These are phyloP conservation scores for Dyspetes luteomarginatus DNA, from an alignment of 2,888 invertebrate genomes.

Conservation along the genomic window DNA sequence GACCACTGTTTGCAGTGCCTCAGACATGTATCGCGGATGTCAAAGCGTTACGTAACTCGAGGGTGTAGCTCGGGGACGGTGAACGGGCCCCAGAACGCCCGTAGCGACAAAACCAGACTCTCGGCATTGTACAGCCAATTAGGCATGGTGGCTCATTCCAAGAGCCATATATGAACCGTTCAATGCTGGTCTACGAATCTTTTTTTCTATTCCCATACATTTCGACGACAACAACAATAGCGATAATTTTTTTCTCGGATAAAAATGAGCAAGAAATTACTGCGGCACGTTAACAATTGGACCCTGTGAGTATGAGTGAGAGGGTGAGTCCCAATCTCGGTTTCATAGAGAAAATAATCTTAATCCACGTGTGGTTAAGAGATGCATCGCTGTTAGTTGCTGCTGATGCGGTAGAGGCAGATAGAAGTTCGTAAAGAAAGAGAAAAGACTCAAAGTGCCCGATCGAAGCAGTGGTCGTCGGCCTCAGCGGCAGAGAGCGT, in stretches of 20 bases:
- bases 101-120: neutral
- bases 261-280: neutral
- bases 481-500: conserved; percentile 47
- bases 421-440: conserved; percentile 24
- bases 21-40: neutral
- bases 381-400: conserved; percentile 27
- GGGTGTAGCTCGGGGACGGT: neutral
- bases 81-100: conserved; percentile 32
- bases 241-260: neutral
- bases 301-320: neutral
- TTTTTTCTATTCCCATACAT: neutral
- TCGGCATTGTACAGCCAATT: conserved; percentile 7
- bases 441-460: conserved; percentile 32
- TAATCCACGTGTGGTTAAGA: conserved; percentile 41
- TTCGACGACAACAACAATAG: neutral
- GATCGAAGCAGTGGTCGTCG: conserved; percentile 54
- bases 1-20: no score
- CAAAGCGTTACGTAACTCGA: conserved; percentile 18
- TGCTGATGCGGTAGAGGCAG: conserved; percentile 14
- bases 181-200: neutral
- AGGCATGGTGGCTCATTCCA: conserved; percentile 15
- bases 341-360: conserved; percentile 17
- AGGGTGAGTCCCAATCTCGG: conserved; percentile 21
- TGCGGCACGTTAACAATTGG: neutral
- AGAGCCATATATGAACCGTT: neutral